phyloP scores from a whole-genome alignment of 2,113 vertebrate species.

The Hiodon tergisus region DNA sequence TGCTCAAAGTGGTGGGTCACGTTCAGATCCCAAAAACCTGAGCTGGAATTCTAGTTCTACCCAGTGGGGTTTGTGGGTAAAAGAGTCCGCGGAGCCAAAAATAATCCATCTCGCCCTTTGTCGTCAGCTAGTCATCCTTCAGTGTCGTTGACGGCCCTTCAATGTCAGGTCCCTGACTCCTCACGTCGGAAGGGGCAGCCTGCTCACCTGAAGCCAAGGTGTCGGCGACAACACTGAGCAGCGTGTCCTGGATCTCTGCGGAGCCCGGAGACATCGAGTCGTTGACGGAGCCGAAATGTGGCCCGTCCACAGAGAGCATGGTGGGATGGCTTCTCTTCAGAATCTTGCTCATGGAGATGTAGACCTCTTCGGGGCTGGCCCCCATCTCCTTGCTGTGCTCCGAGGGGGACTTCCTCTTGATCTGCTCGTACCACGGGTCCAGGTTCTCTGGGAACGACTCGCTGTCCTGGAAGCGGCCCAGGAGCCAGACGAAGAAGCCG shows the following conservation, averaged over 20 bases:
- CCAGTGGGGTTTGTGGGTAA: too few species aligned
- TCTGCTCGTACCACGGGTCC: constrained; percentile 85
- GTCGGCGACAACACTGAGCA: constrained; percentile 50
- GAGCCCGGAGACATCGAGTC: constrained; percentile 51
- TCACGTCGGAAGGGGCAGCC: constrained; percentile 45
- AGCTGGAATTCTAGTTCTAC: too few species aligned
- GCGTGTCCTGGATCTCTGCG: constrained; percentile 53
- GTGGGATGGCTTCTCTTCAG: constrained; percentile 67
- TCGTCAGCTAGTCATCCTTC: not conserved
- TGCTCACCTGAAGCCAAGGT: constrained; percentile 35
- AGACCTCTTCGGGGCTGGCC: constrained; percentile 78
- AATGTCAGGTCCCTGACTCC: constrained; percentile 26
- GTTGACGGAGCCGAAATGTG: constrained; percentile 45
- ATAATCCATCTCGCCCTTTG: not conserved
- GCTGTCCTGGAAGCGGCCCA: constrained; percentile 89
- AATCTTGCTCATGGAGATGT: constrained; percentile 67
- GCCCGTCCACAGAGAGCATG: constrained; percentile 73
- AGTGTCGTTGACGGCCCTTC: too few species aligned
- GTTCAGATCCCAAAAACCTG: too few species aligned
- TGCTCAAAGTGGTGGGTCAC: too few species aligned
- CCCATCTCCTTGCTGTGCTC: constrained; percentile 81
- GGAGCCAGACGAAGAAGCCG: constrained; percentile 91
- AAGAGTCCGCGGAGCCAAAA: too few species aligned
- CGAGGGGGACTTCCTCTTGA: constrained; percentile 88
- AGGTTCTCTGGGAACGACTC: constrained; percentile 84